A percentile compares a stretch with the other conserved stretches of the same genome.
Evolutionary conservation across 2,888 invertebrate species (phyloP).

Genomic region (Digitonthophagus gazella): DNA sequence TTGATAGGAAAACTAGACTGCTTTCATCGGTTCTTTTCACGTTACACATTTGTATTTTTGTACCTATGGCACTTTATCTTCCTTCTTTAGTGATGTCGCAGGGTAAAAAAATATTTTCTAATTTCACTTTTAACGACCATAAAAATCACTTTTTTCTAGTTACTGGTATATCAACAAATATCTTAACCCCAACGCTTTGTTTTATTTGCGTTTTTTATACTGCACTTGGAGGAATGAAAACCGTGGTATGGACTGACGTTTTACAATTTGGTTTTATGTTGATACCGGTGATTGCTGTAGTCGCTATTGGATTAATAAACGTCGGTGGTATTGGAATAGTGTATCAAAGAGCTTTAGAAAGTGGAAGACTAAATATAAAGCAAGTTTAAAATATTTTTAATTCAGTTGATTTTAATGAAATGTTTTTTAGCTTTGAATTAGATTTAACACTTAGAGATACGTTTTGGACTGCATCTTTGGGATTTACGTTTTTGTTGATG

Average conservation of each 20-base stretch:
- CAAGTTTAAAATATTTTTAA: not conserved
- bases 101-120: slow-evolving; percentile 13
- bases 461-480: slow-evolving; percentile 60
- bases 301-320: slow-evolving; percentile 55
- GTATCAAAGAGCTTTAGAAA: too few relatives aligned
- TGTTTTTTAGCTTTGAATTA: slow-evolving; percentile 56
- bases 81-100: slow-evolving; percentile 68
- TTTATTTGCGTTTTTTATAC: slow-evolving; percentile 74
- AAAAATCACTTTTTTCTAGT: slow-evolving; percentile 36
- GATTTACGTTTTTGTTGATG: slow-evolving; percentile 56
- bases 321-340: slow-evolving; percentile 7
- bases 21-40: slow-evolving; percentile 62
- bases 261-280: slow-evolving; percentile 60
- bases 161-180: slow-evolving; percentile 56
- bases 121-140: not conserved
- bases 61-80: slow-evolving; percentile 67
- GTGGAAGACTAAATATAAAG: slow-evolving; percentile 1
- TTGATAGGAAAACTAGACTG: slow-evolving; percentile 58
- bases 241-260: slow-evolving; percentile 66
- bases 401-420: not conserved
- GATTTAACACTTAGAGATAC: slow-evolving; percentile 60
- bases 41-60: slow-evolving; percentile 57
- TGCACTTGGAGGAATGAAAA: slow-evolving; percentile 66
- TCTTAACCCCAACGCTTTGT: slow-evolving; percentile 66
- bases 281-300: slow-evolving; percentile 56